These are phyloP conservation scores for Oreochromis tanganicae DNA, from an alignment of 2,113 vertebrate species.

Conservation along the genomic window DNA sequence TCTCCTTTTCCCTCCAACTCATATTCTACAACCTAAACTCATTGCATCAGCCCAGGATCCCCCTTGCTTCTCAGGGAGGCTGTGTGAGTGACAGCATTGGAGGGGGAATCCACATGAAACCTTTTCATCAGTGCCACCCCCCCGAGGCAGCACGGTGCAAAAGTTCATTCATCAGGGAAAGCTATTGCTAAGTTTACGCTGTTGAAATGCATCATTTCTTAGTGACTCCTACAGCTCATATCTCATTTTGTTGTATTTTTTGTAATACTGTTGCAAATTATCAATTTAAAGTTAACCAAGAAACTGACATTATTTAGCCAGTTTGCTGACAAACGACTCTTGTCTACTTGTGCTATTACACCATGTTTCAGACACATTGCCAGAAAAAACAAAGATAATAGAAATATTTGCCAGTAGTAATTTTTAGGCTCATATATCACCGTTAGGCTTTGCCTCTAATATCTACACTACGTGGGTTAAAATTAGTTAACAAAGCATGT, in stretches of 20 bases:
- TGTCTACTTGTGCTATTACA: too few relatives aligned
- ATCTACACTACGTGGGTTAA: not conserved
- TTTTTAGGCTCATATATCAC: not conserved
- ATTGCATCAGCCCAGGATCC: not conserved
- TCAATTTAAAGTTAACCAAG: not conserved
- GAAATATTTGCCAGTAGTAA: not conserved
- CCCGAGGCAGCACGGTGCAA: constrained; percentile 19
- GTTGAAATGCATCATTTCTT: not conserved
- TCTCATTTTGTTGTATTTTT: not conserved
- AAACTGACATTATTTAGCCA: too few relatives aligned
- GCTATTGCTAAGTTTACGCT: not conserved
- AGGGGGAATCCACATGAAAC: constrained; percentile 49
- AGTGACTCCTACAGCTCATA: not conserved
- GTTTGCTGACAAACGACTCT: too few relatives aligned
- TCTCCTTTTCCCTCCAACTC: not conserved
- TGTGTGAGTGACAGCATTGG: constrained; percentile 41
- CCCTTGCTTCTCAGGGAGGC: constrained; percentile 12
- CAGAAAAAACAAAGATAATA: too few relatives aligned
- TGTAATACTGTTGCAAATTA: not conserved
- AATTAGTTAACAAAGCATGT: not conserved
- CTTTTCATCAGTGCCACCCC: constrained; percentile 42
- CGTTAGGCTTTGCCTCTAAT: not conserved
- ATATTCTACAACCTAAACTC: not conserved
- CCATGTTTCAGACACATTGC: too few relatives aligned
- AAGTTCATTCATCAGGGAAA: constrained; percentile 32